Conservation (phyloP, 1,140 invertebrate genomes). For the Drosophila equinoxialis region DNA sequence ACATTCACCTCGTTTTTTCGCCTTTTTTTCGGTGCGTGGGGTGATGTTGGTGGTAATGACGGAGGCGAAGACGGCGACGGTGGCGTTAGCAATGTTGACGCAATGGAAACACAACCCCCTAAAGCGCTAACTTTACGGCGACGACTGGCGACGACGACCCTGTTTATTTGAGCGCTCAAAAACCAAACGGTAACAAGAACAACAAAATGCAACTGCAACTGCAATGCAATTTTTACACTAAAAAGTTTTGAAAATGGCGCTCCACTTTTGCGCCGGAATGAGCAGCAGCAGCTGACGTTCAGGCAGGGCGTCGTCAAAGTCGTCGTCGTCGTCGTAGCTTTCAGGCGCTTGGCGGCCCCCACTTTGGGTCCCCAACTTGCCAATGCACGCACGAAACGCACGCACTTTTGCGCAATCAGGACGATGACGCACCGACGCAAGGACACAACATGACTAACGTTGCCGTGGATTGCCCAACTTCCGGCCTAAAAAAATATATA, state of each 20-base stretch:
- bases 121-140: constrained; percentile 45
- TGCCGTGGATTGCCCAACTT: constrained; percentile 48
- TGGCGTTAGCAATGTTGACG: constrained; percentile 23
- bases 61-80: constrained; percentile 33
- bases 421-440: constrained; percentile 38
- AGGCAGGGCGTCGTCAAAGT: constrained; percentile 11
- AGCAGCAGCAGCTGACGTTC: constrained; percentile 34
- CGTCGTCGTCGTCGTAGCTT: constrained; percentile 12
- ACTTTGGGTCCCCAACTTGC: constrained; percentile 48
- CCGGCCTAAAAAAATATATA: constrained; percentile 42
- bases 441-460: constrained; percentile 25
- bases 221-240: constrained; percentile 77
- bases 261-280: constrained; percentile 74
- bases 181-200: constrained; percentile 47
- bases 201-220: constrained; percentile 39
- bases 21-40: constrained; percentile 71
- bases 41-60: constrained; percentile 32
- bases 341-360: constrained; percentile 29
- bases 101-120: constrained; percentile 46
- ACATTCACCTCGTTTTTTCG: constrained; percentile 77
- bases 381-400: constrained; percentile 57
- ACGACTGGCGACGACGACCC: constrained; percentile 54
- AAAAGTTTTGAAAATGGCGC: constrained; percentile 76
- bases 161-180: constrained; percentile 78
- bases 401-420: constrained; percentile 74